Evolutionary conservation across 2,113 vertebrate species (phyloP), one percentile per base, ranked within the genome.

Genomic region (Tachuris rubrigastra): DNA sequence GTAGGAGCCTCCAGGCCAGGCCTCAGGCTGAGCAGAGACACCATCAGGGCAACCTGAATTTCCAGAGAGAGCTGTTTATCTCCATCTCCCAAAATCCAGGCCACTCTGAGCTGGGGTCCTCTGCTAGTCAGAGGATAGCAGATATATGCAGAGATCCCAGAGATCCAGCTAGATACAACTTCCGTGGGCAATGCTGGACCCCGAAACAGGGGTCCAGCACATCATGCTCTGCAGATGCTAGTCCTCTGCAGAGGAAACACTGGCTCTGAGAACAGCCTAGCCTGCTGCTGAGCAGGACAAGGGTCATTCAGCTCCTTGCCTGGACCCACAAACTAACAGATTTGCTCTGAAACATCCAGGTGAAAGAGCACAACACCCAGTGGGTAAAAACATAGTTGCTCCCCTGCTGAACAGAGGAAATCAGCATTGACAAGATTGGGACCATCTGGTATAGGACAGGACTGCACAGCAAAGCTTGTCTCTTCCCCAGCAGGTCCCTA

Each of bases 171-270:
- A 39, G 41, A 52, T 63, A 82, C 5, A 58, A 46, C 20, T 60
- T 46, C 0, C 67, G 59, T 12, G 55, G 72, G 75, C 33, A 59
- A 7, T 8, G 49, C 58, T 78, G 55, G 37, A 81, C 47, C 33
- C 60, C 14, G 3, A 72, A 25, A n/a, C 37, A 24, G 47, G 47
- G 23, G 47, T 24, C 47, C 47, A 47, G 47, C n/a, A 67, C 12
- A 35, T 39, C 60, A 12, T 7, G 8, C 9, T 85, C 46, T 75
- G 80, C 2, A 2, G 59, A 46, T 19, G 27, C 46, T 39, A 69
- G 59, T n/a, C 21, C 71, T 78, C 62, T 1, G 0, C 21, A 14
- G 78, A 66, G 33, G 0, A 5, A 90, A 55, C 5, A 0, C n/a
- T 0, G 0, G 41, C 63, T n/a, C 60, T 71, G 62, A 37, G 46